Evolutionary conservation across 2,797 vertebrate genomes (phyloP).

Genomic region (Pterois miles): DNA sequence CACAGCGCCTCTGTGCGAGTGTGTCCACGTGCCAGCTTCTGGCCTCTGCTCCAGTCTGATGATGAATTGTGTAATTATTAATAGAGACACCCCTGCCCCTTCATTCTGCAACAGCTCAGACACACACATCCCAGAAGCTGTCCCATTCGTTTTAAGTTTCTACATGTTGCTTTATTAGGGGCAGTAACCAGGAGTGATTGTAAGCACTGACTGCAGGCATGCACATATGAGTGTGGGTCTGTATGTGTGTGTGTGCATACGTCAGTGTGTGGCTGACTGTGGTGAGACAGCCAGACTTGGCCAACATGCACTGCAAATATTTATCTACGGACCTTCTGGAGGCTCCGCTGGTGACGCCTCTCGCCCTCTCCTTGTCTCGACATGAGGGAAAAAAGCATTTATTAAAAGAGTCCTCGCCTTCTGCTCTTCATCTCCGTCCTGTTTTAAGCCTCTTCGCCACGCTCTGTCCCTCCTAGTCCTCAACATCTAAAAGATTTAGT

Average conservation of each 20-base stretch:
- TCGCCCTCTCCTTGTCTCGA: conserved; percentile 35
- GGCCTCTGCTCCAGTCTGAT: conserved; percentile 43
- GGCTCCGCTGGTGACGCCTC: conserved; percentile 23
- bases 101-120: background rate
- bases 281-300: conserved; percentile 50
- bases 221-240: background rate
- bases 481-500: background rate
- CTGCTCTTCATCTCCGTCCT: background rate
- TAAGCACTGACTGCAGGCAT: conserved; percentile 4
- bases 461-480: background rate
- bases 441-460: background rate
- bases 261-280: conserved; percentile 12
- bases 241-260: background rate
- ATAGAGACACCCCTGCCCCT: conserved; percentile 40
- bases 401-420: conserved; percentile 11
- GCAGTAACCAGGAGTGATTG: background rate
- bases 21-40: conserved; percentile 17
- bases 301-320: conserved; percentile 72
- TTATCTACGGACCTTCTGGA: conserved; percentile 60
- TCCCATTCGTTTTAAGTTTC: conserved; percentile 38
- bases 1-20: conserved; percentile 14
- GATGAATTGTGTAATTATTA: conserved; percentile 78
- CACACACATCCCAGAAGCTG: background rate
- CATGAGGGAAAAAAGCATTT: background rate
- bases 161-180: conserved; percentile 26